These are phyloP conservation scores for Eupithecia vulgata DNA, from an alignment of 2,888 invertebrate genomes.

Conservation along the genomic window DNA sequence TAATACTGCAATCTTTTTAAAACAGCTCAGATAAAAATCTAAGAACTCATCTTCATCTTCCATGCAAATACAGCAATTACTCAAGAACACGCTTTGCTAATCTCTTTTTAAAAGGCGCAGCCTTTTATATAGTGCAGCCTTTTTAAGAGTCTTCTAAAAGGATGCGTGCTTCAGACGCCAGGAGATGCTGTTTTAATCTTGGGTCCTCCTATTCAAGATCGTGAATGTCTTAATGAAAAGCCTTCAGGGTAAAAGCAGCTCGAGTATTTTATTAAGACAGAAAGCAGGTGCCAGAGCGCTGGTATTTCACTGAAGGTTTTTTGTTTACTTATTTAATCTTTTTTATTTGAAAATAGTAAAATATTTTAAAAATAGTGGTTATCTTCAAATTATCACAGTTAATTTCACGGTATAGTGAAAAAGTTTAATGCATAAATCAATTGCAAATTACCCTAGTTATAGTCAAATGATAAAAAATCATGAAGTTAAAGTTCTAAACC, in stretches of 20 bases:
- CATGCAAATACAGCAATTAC: constrained; percentile 24
- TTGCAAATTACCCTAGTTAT: too few relatives aligned
- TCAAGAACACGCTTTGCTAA: constrained; percentile 16
- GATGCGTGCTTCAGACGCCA: constrained; percentile 16
- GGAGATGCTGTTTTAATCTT: constrained; percentile 60
- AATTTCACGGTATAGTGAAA: background rate
- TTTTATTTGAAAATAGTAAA: background rate
- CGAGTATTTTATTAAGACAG: constrained; percentile 31
- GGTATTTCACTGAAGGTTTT: background rate
- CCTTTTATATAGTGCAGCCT: constrained; percentile 14
- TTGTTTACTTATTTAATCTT: background rate
- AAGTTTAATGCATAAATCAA: background rate
- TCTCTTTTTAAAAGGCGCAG: constrained; percentile 17
- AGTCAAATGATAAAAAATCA: too few relatives aligned
- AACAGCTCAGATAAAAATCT: background rate
- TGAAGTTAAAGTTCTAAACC: too few relatives aligned
- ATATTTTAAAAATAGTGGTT: background rate
- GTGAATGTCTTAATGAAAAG: constrained; percentile 58
- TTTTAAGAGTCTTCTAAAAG: constrained; percentile 13
- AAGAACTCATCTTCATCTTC: background rate
- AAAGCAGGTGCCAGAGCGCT: background rate
- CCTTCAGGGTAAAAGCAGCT: constrained; percentile 47
- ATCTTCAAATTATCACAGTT: background rate
- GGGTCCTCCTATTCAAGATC: constrained; percentile 55
- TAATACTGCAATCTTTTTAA: background rate